These are phyloP conservation scores for Coelinius sp. DNA, from an alignment of 2,888 invertebrate genomes.

Conservation along the genomic window DNA sequence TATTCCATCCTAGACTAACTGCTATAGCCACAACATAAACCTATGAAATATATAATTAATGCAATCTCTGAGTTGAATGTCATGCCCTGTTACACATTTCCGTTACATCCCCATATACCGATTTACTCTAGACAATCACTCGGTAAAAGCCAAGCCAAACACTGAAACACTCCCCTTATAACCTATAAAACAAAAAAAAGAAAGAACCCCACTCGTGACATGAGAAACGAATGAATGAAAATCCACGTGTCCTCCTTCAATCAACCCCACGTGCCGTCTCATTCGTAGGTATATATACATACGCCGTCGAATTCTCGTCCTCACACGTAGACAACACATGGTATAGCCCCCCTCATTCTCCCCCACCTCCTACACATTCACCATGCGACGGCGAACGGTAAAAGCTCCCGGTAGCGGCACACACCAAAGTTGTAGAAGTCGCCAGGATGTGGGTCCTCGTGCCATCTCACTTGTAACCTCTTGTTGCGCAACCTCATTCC, in stretches of 20 bases:
- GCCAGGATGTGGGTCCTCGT: constrained; percentile 63
- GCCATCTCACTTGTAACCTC: constrained; percentile 45
- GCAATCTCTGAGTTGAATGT: no score
- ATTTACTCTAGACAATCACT: no score
- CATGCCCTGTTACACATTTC: no score
- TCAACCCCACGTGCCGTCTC: constrained; percentile 46
- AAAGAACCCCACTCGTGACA: background rate
- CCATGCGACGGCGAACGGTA: constrained; percentile 52
- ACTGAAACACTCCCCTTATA: no score
- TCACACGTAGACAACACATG: constrained; percentile 39
- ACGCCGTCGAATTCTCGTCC: constrained; percentile 32
- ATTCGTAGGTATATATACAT: constrained; percentile 15
- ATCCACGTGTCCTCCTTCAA: constrained; percentile 62
- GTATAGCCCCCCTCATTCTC: constrained; percentile 29
- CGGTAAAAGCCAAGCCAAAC: no score
- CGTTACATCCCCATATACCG: no score
- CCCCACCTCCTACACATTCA: constrained; percentile 26
- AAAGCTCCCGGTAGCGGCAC: constrained; percentile 59
- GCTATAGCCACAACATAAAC: no score
- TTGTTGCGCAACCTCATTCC: constrained; percentile 45
- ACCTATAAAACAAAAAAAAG: no score
- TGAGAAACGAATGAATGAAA: constrained; percentile 54
- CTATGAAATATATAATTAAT: background rate
- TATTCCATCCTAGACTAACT: background rate
- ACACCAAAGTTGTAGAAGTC: constrained; percentile 66